Conservation (phyloP, 2,888 invertebrate species). For the Dasypogon diadema region DNA sequence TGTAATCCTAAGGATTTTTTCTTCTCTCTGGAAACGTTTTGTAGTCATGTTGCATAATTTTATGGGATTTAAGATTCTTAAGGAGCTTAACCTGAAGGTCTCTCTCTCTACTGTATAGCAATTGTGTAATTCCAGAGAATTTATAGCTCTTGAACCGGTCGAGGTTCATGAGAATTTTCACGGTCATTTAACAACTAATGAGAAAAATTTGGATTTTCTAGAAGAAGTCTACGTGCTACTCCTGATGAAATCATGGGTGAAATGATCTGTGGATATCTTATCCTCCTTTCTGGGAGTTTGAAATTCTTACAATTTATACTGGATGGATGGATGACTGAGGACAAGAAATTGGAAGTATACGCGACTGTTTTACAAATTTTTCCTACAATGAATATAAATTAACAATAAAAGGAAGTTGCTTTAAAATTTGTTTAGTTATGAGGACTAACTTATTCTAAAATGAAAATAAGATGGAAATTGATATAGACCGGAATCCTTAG, state of each 20-base stretch:
- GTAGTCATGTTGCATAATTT: slow-evolving; percentile 44
- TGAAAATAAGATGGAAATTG: no score
- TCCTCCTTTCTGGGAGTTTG: no score
- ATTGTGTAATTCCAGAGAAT: slow-evolving; percentile 30
- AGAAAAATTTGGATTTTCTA: slow-evolving; percentile 4
- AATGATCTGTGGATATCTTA: background rate
- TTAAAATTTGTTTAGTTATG: no score
- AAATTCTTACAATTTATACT: no score
- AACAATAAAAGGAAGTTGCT: no score
- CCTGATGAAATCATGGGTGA: background rate
- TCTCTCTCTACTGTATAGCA: slow-evolving; percentile 12
- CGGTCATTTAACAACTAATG: slow-evolving; percentile 35
- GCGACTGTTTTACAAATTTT: no score
- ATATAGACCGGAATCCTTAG: no score
- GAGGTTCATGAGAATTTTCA: slow-evolving; percentile 35
- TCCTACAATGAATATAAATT: no score
- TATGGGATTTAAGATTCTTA: slow-evolving; percentile 26
- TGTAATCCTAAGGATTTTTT: slow-evolving; percentile 18
- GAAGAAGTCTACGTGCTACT: background rate
- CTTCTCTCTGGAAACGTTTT: slow-evolving; percentile 18
- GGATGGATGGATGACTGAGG: no score
- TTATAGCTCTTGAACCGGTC: slow-evolving; percentile 26
- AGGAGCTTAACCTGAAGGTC: slow-evolving; percentile 39
- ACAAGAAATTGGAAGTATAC: no score
- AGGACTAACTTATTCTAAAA: no score